Conservation (phyloP, 1,140 invertebrate genomes). For the Ladona fulva region DNA sequence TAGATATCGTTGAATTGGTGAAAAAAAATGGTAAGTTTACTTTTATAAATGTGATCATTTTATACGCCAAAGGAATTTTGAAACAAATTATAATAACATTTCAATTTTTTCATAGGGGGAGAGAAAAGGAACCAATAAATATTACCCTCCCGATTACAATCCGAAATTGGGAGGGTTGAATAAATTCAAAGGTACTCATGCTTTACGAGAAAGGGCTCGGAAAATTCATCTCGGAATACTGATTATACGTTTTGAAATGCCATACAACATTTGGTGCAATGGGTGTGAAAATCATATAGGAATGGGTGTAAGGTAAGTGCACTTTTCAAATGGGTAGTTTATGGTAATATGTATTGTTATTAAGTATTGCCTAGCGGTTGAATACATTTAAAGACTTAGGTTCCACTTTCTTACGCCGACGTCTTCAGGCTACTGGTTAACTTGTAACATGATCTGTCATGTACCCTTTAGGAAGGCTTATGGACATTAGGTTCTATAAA, state of each 20-base stretch:
- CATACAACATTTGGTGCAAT: constrained; percentile 99
- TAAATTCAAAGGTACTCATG: constrained; percentile 90
- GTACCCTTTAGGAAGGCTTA: no score
- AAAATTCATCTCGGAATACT: constrained; percentile 95
- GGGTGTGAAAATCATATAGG: constrained; percentile 98
- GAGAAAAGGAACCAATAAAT: constrained; percentile 94
- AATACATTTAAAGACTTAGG: no score
- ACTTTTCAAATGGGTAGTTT: not conserved
- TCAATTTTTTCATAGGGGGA: constrained; percentile 58
- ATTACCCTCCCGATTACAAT: constrained; percentile 98
- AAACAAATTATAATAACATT: not conserved
- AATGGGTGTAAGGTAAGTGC: constrained; percentile 78
- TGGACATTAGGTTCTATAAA: no score
- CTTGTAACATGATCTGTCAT: no score
- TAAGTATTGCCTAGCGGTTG: no score
- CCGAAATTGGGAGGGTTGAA: constrained; percentile 87
- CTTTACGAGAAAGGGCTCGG: constrained; percentile 84
- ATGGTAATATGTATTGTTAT: not conserved
- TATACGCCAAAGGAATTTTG: not conserved
- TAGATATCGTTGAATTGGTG: not conserved
- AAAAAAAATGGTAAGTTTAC: not conserved
- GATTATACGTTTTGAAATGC: constrained; percentile 99
- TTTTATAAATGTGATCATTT: not conserved
- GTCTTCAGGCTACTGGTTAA: no score
- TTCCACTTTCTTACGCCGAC: no score